phyloP scores from a whole-genome alignment of 2,113 vertebrate species.

The Ceratotherium simum region DNA sequence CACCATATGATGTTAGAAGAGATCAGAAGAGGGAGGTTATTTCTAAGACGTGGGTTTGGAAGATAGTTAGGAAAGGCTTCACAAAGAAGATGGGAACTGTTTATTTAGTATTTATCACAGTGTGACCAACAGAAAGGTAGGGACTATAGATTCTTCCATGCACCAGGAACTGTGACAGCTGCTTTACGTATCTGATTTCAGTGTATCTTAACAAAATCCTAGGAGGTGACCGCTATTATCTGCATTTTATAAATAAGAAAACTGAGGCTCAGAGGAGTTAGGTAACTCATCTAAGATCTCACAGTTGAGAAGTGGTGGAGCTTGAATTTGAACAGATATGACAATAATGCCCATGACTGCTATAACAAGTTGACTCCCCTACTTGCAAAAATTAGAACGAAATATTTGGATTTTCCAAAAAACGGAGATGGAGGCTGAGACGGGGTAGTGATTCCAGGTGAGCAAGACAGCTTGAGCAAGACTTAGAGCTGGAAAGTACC shows the following conservation, averaged over 20 bases:
- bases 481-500: neutral
- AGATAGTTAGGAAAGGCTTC: neutral
- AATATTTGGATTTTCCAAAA: neutral
- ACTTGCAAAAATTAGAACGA: neutral
- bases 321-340: neutral
- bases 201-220: neutral
- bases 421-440: neutral
- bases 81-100: neutral
- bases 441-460: neutral
- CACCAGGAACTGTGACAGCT: neutral
- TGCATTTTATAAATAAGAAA: slow-evolving; percentile 4
- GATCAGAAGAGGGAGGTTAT: neutral
- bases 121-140: neutral
- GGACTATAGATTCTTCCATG: neutral
- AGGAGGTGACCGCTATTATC: neutral
- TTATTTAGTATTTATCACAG: neutral
- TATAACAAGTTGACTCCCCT: neutral
- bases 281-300: neutral
- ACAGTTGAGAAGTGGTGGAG: neutral
- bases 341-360: neutral
- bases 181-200: neutral
- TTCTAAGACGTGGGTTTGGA: neutral
- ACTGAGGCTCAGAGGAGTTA: neutral
- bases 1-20: neutral
- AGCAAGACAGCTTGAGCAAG: neutral